phyloP scores from a whole-genome alignment of 1,140 invertebrate genomes.

The Pseudomyrmex sp. region DNA sequence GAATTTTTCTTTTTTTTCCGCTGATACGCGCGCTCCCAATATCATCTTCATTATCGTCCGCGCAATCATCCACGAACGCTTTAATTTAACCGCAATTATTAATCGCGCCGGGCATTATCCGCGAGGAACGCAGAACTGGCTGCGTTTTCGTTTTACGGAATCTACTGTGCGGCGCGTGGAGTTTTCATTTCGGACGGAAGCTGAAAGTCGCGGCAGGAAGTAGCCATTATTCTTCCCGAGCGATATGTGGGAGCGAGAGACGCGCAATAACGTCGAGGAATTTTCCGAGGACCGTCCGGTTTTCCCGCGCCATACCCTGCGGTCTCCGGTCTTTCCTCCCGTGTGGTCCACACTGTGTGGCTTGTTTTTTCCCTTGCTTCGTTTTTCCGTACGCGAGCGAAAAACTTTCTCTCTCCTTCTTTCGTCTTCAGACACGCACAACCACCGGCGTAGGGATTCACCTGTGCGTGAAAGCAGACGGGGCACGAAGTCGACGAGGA shows the following conservation, averaged over 20 bases:
- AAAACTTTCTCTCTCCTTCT: constrained; percentile 40
- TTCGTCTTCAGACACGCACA: constrained; percentile 51
- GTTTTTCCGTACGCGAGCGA: constrained; percentile 12
- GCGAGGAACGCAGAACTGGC: constrained; percentile 20
- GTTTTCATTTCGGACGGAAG: constrained; percentile 72
- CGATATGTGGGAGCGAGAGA: constrained; percentile 67
- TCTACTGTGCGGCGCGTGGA: constrained; percentile 20
- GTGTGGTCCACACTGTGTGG: neutral
- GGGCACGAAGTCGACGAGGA: constrained; percentile 55
- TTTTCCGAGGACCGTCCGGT: constrained; percentile 65
- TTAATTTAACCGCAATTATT: constrained; percentile 50
- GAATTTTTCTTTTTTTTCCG: neutral
- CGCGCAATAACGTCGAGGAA: constrained; percentile 75
- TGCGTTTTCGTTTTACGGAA: constrained; percentile 46
- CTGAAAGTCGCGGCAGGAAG: constrained; percentile 74
- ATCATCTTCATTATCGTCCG: neutral
- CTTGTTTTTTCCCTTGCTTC: neutral
- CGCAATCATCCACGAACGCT: neutral
- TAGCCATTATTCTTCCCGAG: constrained; percentile 77
- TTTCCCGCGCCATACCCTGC: constrained; percentile 12
- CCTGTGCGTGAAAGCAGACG: constrained; percentile 58
- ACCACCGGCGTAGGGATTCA: constrained; percentile 30
- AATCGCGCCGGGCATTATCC: constrained; percentile 14
- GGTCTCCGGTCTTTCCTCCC: neutral
- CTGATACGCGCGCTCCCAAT: too few species aligned